A percentile compares a stretch with the other conserved stretches of the same genome.
Conservation (phyloP, 2,888 invertebrate species). For the Microctonus aethiopoides region DNA sequence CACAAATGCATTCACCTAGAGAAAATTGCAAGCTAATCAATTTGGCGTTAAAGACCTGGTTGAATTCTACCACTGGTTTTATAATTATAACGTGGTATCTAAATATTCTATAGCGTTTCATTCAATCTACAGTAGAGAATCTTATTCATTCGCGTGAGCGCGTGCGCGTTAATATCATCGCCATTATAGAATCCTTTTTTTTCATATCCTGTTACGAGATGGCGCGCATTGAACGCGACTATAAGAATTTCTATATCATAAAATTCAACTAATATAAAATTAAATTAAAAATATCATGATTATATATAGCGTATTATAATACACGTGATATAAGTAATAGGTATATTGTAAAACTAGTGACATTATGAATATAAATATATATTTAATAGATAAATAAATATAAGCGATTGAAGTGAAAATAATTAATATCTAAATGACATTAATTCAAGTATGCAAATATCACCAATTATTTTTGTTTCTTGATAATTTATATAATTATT, state of each 20-base stretch:
- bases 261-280: background rate
- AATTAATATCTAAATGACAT: too few species aligned
- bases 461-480: too few species aligned
- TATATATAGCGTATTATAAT: slow-evolving; percentile 1
- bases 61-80: slow-evolving; percentile 23
- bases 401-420: too few species aligned
- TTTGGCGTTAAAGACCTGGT: slow-evolving; percentile 4
- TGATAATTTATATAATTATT: too few species aligned
- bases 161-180: background rate
- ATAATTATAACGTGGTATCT: slow-evolving; percentile 34
- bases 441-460: too few species aligned
- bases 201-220: slow-evolving; percentile 17
- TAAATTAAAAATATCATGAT: background rate
- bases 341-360: too few species aligned
- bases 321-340: background rate
- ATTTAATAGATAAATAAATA: too few species aligned
- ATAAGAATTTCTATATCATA: slow-evolving; percentile 6
- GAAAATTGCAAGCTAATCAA: background rate
- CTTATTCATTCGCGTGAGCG: background rate
- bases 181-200: slow-evolving; percentile 33
- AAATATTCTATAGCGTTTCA: too few species aligned
- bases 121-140: background rate
- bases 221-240: slow-evolving; percentile 6
- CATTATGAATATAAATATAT: too few species aligned
- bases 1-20: background rate